Base-by-base conservation (phyloP, 2,888 invertebrate species). In the Chouioia cunea region DNA sequence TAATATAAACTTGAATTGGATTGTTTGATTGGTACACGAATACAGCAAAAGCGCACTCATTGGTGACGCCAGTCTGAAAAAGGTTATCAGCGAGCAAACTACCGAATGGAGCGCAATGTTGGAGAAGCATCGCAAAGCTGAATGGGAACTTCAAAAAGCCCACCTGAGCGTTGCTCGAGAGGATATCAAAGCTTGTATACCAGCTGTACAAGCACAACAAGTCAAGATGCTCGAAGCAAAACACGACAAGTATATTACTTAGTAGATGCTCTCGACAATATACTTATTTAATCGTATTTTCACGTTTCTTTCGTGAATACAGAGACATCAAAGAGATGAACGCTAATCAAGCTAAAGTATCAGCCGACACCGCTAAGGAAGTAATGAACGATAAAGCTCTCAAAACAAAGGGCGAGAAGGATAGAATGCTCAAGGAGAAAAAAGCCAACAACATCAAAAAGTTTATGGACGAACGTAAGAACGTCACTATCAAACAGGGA, bases 301-400 rank as follows among this genome's bases (percentile, higher is more conserved):
- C 16, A 23, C 44, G n/a, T 58, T 15, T 43, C 6, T 44, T 57
- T 18, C 20, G 56, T n/a, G n/a, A n/a, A 3, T 69, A 18, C 79
- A 90, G 90, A 74, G 91, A 91, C 73, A 89, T 88, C 74, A 91
- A 91, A 77, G 91, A 91, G 59, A 84, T 92, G 86, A 91, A 90
- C 77, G 85, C 88, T 22, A 87, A 87, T 74, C 92, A 92, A 79
- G 91, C 90, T 2, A 91, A 91, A 81, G 85, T 88, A 71, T 91
- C 90, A 0, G 90, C 91, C 71, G 92, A 92, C 77, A 90, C 91
- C n/a, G 89, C 89, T 3, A 90, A 89, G 78, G 88, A 88, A 74
- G 89, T 92, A 15, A 86, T 87, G 80, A 87, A 88, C 80, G 92
- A 92, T 81, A 91, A 91, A 78, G 88, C 89, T 18, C 86, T 92